These are phyloP conservation scores for Temnothorax curvispinosus DNA, from an alignment of 1,140 invertebrate genomes.

Conservation along the genomic window DNA sequence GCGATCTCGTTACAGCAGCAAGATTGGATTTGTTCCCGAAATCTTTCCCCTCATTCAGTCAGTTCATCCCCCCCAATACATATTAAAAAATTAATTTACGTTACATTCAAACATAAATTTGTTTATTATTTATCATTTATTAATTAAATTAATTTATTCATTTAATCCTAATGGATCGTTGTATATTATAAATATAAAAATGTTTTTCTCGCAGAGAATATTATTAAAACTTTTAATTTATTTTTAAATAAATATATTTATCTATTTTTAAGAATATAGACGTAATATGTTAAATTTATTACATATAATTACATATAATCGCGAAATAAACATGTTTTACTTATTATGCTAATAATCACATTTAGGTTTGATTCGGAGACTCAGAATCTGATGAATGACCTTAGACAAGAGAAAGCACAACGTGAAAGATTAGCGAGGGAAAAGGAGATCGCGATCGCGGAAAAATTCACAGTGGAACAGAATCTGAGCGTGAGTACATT, in stretches of 20 bases:
- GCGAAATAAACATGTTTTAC: not conserved
- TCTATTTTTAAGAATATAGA: not conserved
- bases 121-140: not conserved
- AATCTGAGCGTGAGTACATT: constrained; percentile 91
- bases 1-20: constrained; percentile 19
- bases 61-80: not conserved
- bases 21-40: constrained; percentile 35
- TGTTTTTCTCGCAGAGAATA: not conserved
- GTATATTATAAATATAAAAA: not conserved
- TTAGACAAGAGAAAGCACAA: constrained; percentile 91
- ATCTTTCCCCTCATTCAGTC: not conserved
- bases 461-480: constrained; percentile 95
- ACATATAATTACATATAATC: not conserved
- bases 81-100: not conserved
- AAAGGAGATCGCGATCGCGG: constrained; percentile 92
- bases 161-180: not conserved
- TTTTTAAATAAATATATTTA: not conserved
- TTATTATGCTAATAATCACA: not conserved
- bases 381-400: constrained; percentile 92
- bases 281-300: no score
- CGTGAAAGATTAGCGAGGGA: constrained; percentile 94
- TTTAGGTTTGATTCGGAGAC: constrained; percentile 94
- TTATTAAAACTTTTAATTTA: not conserved
- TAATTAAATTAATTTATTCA: not conserved
- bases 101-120: not conserved